These are phyloP conservation scores for Heloderma charlesbogerti DNA, from an alignment of 2,113 vertebrate species.

Conservation along the genomic window DNA sequence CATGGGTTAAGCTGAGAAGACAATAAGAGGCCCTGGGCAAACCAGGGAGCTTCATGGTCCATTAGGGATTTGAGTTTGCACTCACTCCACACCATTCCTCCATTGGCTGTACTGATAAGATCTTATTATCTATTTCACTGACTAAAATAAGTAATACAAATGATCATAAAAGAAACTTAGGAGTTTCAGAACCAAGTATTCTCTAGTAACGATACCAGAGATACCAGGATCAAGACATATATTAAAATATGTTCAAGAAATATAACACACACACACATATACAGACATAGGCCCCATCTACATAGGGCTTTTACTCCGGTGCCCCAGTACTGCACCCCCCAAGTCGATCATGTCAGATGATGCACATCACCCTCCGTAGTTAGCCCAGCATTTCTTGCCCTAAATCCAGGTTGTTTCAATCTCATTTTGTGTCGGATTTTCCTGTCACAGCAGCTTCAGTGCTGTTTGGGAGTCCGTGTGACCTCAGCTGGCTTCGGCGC, in stretches of 20 bases:
- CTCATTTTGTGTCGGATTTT: too few relatives aligned
- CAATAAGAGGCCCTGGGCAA: not conserved
- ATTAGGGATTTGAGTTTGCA: not conserved
- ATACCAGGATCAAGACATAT: not conserved
- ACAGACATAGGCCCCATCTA: too few relatives aligned
- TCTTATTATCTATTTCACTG: not conserved
- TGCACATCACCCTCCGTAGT: too few relatives aligned
- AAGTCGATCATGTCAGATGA: too few relatives aligned
- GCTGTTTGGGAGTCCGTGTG: too few relatives aligned
- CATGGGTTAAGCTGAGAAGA: not conserved
- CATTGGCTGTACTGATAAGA: not conserved
- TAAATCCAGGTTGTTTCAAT: too few relatives aligned
- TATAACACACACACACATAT: too few relatives aligned
- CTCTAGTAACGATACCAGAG: not conserved
- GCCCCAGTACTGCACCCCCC: too few relatives aligned
- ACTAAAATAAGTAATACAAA: not conserved
- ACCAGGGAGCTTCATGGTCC: not conserved
- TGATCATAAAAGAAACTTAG: not conserved
- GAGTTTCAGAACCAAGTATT: not conserved
- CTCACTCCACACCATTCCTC: not conserved
- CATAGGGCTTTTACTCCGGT: too few relatives aligned
- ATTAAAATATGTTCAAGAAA: not conserved
- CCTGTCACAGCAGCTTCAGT: too few relatives aligned
- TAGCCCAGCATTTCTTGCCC: too few relatives aligned
- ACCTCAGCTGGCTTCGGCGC: too few relatives aligned